Evolutionary conservation across 2,797 vertebrate genomes (phyloP).

Genomic region (Rhinogobio ventralis): DNA sequence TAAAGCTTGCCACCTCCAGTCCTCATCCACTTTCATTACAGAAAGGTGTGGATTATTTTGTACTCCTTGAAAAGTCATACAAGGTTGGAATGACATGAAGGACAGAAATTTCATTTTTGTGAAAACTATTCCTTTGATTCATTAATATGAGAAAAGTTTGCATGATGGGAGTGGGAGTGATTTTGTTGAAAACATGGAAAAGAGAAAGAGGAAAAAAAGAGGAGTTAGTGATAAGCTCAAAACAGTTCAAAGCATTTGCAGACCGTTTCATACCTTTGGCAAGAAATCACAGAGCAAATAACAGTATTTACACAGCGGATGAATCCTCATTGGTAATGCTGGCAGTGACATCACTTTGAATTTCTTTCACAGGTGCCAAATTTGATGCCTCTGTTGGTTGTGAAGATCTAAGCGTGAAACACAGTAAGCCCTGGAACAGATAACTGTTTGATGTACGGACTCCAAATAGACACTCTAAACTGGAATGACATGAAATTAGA

Average conservation of each 20-base stretch:
- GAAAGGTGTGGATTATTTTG: not conserved
- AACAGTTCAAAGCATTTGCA: constrained; percentile 36
- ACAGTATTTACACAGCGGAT: constrained; percentile 50
- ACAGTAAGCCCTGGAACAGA: constrained; percentile 46
- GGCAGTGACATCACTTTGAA: constrained; percentile 50
- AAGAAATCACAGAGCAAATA: constrained; percentile 53
- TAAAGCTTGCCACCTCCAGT: not conserved
- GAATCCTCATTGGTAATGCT: constrained; percentile 49
- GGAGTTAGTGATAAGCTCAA: constrained; percentile 18
- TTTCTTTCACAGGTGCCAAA: constrained; percentile 47
- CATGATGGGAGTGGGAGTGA: not conserved
- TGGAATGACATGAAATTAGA: constrained; percentile 15
- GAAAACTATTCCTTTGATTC: not conserved
- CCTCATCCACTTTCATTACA: not conserved
- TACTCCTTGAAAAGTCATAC: not conserved
- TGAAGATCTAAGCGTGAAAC: constrained; percentile 47
- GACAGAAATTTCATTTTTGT: not conserved
- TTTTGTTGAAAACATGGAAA: constrained; percentile 49
- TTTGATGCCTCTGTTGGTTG: constrained; percentile 44
- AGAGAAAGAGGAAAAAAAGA: constrained; percentile 33
- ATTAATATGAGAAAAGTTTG: not conserved
- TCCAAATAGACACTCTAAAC: constrained; percentile 39
- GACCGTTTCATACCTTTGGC: constrained; percentile 50
- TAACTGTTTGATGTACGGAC: constrained; percentile 52
- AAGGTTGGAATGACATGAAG: not conserved